phyloP scores from a whole-genome alignment of 2,797 vertebrate genomes.

The Fratercula arctica region DNA sequence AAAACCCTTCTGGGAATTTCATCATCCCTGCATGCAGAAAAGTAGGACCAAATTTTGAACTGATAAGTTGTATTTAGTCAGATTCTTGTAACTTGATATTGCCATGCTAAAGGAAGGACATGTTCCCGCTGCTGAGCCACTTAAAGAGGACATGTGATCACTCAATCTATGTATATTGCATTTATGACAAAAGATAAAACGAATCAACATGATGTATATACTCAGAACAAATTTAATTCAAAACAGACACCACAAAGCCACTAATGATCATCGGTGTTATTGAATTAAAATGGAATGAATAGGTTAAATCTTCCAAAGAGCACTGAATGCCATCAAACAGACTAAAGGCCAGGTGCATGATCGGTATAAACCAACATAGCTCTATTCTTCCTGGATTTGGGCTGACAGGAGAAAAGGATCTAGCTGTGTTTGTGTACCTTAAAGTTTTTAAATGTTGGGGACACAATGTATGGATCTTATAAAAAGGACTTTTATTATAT shows the following conservation, averaged over 20 bases:
- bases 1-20: not conserved
- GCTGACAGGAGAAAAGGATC: not conserved
- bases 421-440: not conserved
- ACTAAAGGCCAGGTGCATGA: not conserved
- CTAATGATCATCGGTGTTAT: not conserved
- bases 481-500: not conserved
- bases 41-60: not conserved
- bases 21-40: not conserved
- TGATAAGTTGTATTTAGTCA: not conserved
- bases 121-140: not conserved
- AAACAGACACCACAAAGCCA: constrained; percentile 10
- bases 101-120: not conserved
- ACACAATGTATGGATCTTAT: not conserved
- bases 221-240: constrained; percentile 19
- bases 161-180: not conserved
- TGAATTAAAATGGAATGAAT: constrained; percentile 31
- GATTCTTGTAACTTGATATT: not conserved
- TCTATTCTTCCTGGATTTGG: not conserved
- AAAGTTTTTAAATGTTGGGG: not conserved
- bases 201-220: not conserved
- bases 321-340: not conserved
- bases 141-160: not conserved
- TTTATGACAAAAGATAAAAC: not conserved
- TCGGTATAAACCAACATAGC: not conserved
- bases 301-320: constrained; percentile 2